phyloP scores from a whole-genome alignment of 2,113 vertebrate genomes.

The Paramisgurnus dabryanus region DNA sequence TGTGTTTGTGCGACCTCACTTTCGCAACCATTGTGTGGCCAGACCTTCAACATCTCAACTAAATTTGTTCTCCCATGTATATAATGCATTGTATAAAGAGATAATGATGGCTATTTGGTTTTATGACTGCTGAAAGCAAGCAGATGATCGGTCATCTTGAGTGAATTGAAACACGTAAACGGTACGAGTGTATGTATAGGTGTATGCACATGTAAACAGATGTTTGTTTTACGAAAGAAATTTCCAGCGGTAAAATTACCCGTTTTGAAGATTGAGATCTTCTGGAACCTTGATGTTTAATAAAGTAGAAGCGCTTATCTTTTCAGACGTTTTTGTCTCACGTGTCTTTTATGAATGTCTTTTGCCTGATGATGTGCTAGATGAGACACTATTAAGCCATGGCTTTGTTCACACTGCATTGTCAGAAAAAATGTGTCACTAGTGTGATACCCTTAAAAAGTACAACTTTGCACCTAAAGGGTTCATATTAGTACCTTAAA shows the following conservation, averaged over 20 bases:
- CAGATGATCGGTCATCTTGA: constrained; percentile 21
- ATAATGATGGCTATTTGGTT: constrained; percentile 67
- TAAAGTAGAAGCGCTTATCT: constrained; percentile 87
- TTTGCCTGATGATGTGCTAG: too few species aligned
- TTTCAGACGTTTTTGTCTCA: constrained; percentile 59
- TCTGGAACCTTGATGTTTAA: constrained; percentile 87
- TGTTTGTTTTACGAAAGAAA: constrained; percentile 23
- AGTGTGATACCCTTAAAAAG: too few species aligned
- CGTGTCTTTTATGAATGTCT: neutral
- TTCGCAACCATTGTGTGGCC: constrained; percentile 10
- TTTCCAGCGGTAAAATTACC: constrained; percentile 35
- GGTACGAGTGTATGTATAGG: constrained; percentile 29
- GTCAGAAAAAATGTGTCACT: too few species aligned
- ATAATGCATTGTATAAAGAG: constrained; percentile 72
- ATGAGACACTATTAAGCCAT: neutral
- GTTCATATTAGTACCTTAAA: too few species aligned
- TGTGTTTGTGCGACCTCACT: constrained; percentile 23
- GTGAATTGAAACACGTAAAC: constrained; percentile 35
- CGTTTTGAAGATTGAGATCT: constrained; percentile 82
- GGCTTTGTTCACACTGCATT: too few species aligned
- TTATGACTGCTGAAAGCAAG: constrained; percentile 35
- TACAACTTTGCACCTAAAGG: too few species aligned
- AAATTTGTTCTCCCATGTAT: constrained; percentile 83
- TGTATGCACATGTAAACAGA: constrained; percentile 36
- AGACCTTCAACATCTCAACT: constrained; percentile 42